Base-by-base conservation (phyloP, 2,888 invertebrate species). In the Pediacus dermestoides region DNA sequence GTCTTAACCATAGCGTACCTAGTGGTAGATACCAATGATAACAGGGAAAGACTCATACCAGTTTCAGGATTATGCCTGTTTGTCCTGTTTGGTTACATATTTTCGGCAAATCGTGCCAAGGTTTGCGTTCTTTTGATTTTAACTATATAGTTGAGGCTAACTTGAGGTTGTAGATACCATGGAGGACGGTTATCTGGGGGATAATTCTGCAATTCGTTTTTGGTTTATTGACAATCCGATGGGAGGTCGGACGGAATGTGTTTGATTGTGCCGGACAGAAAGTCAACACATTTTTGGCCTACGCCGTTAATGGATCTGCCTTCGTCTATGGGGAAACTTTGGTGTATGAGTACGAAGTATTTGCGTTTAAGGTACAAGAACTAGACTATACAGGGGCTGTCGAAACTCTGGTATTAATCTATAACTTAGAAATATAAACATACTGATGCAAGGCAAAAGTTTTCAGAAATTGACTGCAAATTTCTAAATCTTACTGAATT, bases 161-260 rank as follows among this genome's bases (percentile, higher is more conserved):
- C 26, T 27, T 34, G 13, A 8, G 2, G 16, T 16, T 18, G 12
- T 27, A 85, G 70, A 73, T 90, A 2, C 76, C 78, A 41, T 91
- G 93, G 93, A 75, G 82, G 3, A 82, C 85, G 0, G 87, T 95
- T 0, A 57, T 84, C 11, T 81, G 81, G 58, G 95, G 94, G 0
- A 70, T 94, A 11, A 70, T 81, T 0, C 70, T 93, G 4, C 96
- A 97, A 72, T 88, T 95, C 58, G 39, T 80, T 2, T 78, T 96
- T 39, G 95, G 91, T 0, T 57, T 95, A 1, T 52, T 93, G 12
- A 89, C 91, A 43, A 84, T 96, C 46, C 76, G 91, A 41, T 92
- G 91, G 90, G 72, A 78, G 1, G 71, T 82, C 1, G 95, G 95
- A 0, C 72, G 87, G 26, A 61, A 70, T 1, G 79, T 89, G 3